Evolutionary conservation across 2,113 vertebrate genomes (phyloP), one percentile per base, ranked within the genome.

Genomic region (Trematocara variabile): DNA sequence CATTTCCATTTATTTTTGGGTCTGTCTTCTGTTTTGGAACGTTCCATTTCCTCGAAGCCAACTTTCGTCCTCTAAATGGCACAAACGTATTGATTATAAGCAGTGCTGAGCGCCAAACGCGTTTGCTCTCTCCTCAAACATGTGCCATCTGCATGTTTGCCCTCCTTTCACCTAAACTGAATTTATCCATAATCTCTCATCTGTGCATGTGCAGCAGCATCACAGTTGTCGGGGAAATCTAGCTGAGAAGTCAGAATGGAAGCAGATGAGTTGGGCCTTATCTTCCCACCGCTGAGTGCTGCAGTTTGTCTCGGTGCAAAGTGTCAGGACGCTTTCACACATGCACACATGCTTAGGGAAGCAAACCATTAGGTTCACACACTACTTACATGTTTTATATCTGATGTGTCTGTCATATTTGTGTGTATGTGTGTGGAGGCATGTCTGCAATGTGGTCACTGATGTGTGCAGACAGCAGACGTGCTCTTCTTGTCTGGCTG

Each of bases 191-290:
- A 87, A 84, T 95, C 88, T 80, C 8, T 75, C 39, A 90, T 87
- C 91, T 88, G 68, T 81, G 54, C 81, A 50, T 88, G 86, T 80
- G 54, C 88, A 50, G 5, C 37, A 18, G 73, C 84, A 82, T 87
- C 78, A 80, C 22, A 85, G 80, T 33, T 86, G 85, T 89, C 75
- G 34, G 81, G 70, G 56, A 82, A 79, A 91, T 86, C 25, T 60
- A 80, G 44, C 63, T 80, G 91, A 91, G 89, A 91, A 89, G 85
- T 87, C 87, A 88, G 65, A 92, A 82, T 88, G 80, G 83, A 81
- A 65, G 80, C 85, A 80, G 90, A 89, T 85, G 80, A 88, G 46
- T 80, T 81, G 33, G 54, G 53, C 87, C 89, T 95, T 93, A 94
- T 95, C 95, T 85, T 28, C 39, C 56, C 54, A 28, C 85, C 33